These are phyloP conservation scores for Diachrysia chrysitis DNA, from an alignment of 2,888 invertebrate species.

Conservation along the genomic window DNA sequence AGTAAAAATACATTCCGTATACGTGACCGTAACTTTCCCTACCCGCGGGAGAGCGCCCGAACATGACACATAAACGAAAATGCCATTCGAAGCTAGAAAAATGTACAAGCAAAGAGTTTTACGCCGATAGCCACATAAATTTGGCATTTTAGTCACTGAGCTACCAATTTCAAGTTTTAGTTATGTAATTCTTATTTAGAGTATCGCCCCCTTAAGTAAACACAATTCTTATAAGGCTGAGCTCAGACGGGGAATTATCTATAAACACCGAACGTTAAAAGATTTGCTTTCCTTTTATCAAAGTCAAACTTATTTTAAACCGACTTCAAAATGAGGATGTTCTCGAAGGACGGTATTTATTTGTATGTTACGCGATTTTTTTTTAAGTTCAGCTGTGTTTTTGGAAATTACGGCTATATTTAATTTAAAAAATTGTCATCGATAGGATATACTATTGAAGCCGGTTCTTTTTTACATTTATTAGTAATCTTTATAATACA, in stretches of 20 bases:
- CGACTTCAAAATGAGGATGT: too few species aligned
- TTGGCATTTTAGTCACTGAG: conserved; percentile 49
- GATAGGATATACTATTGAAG: too few species aligned
- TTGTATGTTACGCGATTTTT: too few species aligned
- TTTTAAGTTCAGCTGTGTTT: too few species aligned
- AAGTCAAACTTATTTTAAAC: neutral
- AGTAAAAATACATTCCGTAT: conserved; percentile 79
- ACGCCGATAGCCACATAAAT: conserved; percentile 60
- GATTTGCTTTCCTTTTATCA: neutral
- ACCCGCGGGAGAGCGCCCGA: conserved; percentile 66
- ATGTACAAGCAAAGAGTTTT: conserved; percentile 65
- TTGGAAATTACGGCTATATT: too few species aligned
- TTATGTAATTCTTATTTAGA: conserved; percentile 30
- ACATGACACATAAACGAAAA: conserved; percentile 77
- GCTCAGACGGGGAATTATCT: neutral
- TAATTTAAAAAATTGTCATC: too few species aligned
- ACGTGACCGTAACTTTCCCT: conserved; percentile 76
- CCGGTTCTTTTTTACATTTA: too few species aligned
- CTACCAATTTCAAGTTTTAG: conserved; percentile 43
- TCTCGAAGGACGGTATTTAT: too few species aligned
- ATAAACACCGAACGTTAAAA: neutral
- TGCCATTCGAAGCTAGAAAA: conserved; percentile 67
- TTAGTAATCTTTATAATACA: too few species aligned
- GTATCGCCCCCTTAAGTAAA: neutral
- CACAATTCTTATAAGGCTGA: neutral